Percentiles rank a stretch among this genome's conserved stretches.
These are phyloP conservation scores for Nipponia nippon DNA, from an alignment of 2,113 vertebrate genomes.

Conservation along the genomic window DNA sequence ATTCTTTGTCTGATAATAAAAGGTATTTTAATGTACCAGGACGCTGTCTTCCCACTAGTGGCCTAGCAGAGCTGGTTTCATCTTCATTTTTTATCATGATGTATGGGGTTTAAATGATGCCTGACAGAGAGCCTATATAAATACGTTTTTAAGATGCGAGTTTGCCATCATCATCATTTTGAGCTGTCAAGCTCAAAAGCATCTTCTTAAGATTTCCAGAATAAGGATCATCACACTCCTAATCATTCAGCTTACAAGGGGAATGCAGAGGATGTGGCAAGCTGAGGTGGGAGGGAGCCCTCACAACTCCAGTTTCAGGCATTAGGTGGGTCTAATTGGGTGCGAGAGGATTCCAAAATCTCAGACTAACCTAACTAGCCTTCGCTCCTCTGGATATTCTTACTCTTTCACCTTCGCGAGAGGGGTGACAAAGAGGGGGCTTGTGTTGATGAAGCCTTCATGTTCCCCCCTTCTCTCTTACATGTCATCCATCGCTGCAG, in stretches of 20 bases:
- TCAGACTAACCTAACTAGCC: not conserved
- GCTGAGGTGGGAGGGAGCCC: not conserved
- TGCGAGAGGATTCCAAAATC: not conserved
- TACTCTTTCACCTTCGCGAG: not conserved
- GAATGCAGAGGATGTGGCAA: not conserved
- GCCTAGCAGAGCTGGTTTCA: not conserved
- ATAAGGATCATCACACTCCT: not conserved
- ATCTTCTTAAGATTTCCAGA: not conserved
- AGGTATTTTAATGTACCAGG: not conserved
- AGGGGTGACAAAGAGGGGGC: not conserved
- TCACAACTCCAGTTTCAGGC: not conserved
- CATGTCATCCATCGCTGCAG: not conserved
- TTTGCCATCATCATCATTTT: constrained; percentile 24
- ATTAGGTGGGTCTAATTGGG: not conserved
- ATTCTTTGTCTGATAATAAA: not conserved
- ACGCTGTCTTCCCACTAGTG: not conserved
- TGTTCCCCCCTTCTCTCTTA: not conserved
- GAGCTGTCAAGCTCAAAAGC: not conserved
- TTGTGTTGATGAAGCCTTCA: not conserved
- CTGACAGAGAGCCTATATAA: constrained; percentile 17
- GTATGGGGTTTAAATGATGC: not conserved
- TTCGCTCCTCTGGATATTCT: not conserved
- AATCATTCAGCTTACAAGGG: not conserved
- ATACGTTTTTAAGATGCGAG: not conserved
- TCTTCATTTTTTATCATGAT: constrained; percentile 3